These are phyloP conservation scores for Apodemus speciosus DNA, from an alignment of 2,113 vertebrate genomes.

Conservation along the genomic window DNA sequence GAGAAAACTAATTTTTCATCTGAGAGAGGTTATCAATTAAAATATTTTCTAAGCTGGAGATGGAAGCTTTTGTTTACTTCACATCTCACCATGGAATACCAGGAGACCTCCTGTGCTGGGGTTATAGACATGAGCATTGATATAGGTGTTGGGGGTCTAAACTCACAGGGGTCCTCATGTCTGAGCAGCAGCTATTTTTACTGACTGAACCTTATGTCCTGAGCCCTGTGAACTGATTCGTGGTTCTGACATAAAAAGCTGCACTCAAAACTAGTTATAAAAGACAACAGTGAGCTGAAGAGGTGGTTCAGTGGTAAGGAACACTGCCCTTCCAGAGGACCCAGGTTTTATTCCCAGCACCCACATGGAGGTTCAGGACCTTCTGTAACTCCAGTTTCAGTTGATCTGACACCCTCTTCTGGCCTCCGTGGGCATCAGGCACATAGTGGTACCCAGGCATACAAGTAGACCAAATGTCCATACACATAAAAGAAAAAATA, in stretches of 20 bases:
- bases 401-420: neutral
- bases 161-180: neutral
- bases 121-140: too few relatives aligned
- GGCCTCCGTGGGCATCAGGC: neutral
- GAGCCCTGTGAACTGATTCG: slow-evolving; percentile 3
- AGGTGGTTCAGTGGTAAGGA: neutral
- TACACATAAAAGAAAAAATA: neutral
- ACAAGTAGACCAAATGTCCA: neutral
- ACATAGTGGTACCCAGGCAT: neutral
- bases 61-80: neutral
- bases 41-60: neutral
- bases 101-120: neutral
- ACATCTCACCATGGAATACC: neutral
- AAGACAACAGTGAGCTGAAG: neutral
- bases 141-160: neutral
- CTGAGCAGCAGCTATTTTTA: too few relatives aligned
- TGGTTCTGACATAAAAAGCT: neutral
- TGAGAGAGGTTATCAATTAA: neutral
- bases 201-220: neutral
- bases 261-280: slow-evolving; percentile 7
- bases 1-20: neutral
- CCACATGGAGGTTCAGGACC: neutral
- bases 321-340: neutral
- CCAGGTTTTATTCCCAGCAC: neutral
- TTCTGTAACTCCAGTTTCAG: neutral